These are phyloP conservation scores for Thyatira batis DNA, from an alignment of 2,888 invertebrate species.

Conservation along the genomic window DNA sequence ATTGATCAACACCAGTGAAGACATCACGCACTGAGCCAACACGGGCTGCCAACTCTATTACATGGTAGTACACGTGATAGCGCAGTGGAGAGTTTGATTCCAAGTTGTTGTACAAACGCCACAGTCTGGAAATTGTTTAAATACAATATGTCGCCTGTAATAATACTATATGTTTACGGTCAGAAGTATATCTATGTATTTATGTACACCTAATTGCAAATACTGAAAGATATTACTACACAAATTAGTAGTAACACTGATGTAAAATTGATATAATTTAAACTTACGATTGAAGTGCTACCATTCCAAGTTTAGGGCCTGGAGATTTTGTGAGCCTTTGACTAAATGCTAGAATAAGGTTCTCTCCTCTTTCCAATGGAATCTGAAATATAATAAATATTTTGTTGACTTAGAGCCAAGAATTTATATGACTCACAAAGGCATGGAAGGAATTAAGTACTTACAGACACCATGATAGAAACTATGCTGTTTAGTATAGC, in stretches of 20 bases:
- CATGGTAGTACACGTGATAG: constrained; percentile 96
- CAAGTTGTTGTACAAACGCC: constrained; percentile 95
- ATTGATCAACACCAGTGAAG: constrained; percentile 91
- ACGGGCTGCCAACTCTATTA: constrained; percentile 94
- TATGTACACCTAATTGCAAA: too few species aligned
- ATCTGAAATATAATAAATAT: constrained; percentile 77
- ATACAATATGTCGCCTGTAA: too few species aligned
- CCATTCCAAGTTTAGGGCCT: constrained; percentile 88
- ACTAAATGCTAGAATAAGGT: constrained; percentile 94
- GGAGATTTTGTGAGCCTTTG: constrained; percentile 95
- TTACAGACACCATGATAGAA: constrained; percentile 94
- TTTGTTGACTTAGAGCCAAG: background rate
- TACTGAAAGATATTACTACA: too few species aligned
- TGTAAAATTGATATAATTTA: background rate
- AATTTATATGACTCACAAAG: background rate
- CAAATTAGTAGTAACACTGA: background rate
- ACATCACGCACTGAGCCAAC: constrained; percentile 93
- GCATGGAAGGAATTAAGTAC: constrained; percentile 30
- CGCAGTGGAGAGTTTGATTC: constrained; percentile 92
- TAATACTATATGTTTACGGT: background rate
- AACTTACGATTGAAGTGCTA: constrained; percentile 93
- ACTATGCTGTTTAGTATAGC: constrained; percentile 97
- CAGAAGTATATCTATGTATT: too few species aligned
- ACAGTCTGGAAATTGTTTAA: constrained; percentile 83
- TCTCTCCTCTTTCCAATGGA: constrained; percentile 92